These are phyloP conservation scores for Cavia porcellus DNA, from an alignment of 2,113 vertebrate species.

Conservation along the genomic window DNA sequence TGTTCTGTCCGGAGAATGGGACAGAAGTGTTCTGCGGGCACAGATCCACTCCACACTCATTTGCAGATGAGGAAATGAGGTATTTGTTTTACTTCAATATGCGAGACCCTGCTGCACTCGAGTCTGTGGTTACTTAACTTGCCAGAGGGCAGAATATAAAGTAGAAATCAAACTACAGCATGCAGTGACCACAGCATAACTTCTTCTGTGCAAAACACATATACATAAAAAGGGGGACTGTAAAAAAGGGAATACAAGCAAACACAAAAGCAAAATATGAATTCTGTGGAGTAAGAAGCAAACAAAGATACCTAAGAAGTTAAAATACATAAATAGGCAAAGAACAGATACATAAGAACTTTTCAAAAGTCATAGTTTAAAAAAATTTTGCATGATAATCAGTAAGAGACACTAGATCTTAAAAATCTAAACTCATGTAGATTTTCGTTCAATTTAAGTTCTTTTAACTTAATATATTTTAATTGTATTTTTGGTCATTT, in stretches of 20 bases:
- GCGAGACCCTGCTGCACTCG: background rate
- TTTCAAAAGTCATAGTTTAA: slow-evolving; percentile 19
- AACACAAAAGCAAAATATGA: background rate
- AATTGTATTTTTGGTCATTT: background rate
- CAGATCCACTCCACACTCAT: background rate
- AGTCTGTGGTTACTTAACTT: slow-evolving; percentile 12
- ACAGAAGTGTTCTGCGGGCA: background rate
- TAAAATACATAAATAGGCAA: slow-evolving; percentile 18
- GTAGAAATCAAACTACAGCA: background rate
- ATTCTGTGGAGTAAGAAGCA: background rate
- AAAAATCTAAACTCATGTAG: slow-evolving; percentile 5
- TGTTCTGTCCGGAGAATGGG: background rate
- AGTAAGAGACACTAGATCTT: background rate
- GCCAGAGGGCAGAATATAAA: background rate
- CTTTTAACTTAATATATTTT: background rate
- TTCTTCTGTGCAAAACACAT: background rate
- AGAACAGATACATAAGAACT: background rate
- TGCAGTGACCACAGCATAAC: background rate
- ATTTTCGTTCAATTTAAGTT: background rate
- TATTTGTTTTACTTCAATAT: background rate
- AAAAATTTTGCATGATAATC: background rate
- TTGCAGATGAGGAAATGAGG: background rate
- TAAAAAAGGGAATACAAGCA: background rate
- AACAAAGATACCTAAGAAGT: background rate
- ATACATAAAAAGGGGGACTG: background rate